phyloP scores from a whole-genome alignment of 2,113 vertebrate species.

The Parus major region DNA sequence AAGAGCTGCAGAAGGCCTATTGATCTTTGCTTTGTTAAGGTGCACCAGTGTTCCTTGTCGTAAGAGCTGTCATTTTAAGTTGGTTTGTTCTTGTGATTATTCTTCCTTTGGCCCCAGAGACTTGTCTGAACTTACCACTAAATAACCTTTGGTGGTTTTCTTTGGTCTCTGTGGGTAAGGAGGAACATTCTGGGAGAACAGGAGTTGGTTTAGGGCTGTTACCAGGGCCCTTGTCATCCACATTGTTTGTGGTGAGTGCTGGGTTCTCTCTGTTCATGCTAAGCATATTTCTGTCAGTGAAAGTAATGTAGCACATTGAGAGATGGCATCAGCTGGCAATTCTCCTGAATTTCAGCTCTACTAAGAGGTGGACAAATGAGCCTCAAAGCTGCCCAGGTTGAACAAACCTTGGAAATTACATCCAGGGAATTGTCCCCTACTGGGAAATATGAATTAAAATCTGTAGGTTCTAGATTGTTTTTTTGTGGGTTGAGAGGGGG shows the following conservation, averaged over 20 bases:
- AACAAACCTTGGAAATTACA: background rate
- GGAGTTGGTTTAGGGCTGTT: background rate
- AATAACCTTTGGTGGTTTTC: background rate
- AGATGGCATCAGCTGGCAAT: background rate
- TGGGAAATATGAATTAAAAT: background rate
- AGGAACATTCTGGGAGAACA: background rate
- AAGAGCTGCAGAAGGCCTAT: background rate
- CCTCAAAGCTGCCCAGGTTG: background rate
- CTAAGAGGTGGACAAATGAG: background rate
- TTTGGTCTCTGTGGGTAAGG: background rate
- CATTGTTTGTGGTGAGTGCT: accelerated
- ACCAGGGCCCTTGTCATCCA: background rate
- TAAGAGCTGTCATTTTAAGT: background rate
- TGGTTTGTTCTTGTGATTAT: background rate
- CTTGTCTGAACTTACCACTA: background rate
- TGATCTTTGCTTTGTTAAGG: background rate
- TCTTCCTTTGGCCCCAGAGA: background rate
- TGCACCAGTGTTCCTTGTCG: accelerated
- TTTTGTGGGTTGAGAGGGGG: background rate
- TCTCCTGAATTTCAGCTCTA: background rate
- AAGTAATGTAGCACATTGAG: background rate
- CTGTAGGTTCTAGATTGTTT: background rate
- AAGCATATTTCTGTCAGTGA: background rate
- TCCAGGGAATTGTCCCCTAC: background rate
- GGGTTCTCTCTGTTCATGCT: background rate